Conservation (phyloP, 2,888 invertebrate genomes). For the Tipula helvola region DNA sequence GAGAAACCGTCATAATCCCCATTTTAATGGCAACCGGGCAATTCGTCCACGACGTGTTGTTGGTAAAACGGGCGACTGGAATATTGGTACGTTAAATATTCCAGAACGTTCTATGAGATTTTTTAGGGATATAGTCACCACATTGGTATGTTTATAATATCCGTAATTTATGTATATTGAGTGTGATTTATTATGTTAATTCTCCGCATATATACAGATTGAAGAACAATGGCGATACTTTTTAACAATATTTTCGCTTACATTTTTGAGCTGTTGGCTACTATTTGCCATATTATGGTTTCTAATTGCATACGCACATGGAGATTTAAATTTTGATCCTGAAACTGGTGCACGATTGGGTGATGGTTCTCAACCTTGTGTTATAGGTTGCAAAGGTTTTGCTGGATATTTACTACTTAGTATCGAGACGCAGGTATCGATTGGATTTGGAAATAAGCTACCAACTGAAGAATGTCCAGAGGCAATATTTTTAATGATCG, state of each 20-base stretch:
- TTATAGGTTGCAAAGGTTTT: conserved; percentile 47
- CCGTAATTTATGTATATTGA: background rate
- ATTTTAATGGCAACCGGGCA: background rate
- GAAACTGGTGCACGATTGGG: conserved; percentile 31
- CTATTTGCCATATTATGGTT: conserved; percentile 70
- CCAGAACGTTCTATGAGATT: conserved; percentile 58
- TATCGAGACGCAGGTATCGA: conserved; percentile 74
- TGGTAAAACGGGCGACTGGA: conserved; percentile 31
- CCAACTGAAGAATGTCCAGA: conserved; percentile 77
- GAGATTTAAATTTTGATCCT: conserved; percentile 56
- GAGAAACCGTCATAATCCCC: background rate
- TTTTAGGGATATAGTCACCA: conserved; percentile 73
- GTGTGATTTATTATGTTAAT: background rate
- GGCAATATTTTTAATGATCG: conserved; percentile 66
- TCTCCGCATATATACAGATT: conserved; percentile 40
- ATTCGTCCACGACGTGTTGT: conserved; percentile 23
- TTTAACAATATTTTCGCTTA: conserved; percentile 68
- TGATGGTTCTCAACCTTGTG: conserved; percentile 40
- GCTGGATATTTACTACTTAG: conserved; percentile 66
- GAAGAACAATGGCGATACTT: conserved; percentile 84
- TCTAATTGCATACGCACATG: conserved; percentile 59
- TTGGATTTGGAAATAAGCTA: conserved; percentile 71
- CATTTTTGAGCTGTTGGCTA: conserved; percentile 73
- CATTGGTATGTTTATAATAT: conserved; percentile 61
- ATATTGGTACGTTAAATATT: conserved; percentile 28